phyloP scores from a whole-genome alignment of 2,113 vertebrate genomes.

The Mungos mungo region DNA sequence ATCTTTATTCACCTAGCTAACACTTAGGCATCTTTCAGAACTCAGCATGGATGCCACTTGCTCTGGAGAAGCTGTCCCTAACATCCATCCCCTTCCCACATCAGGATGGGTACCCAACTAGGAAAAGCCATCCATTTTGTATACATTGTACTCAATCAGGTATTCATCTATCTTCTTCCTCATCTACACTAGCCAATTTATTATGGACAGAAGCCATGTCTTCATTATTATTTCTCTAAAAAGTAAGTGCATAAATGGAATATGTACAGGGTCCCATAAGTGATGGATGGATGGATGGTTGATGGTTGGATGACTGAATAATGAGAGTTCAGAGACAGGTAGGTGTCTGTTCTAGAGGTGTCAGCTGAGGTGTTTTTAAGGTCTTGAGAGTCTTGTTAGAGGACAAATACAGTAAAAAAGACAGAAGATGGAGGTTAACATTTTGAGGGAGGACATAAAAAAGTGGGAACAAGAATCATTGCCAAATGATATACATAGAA shows the following conservation, averaged over 20 bases:
- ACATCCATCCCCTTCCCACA: neutral
- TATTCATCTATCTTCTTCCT: neutral
- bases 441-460: neutral
- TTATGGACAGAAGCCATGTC: neutral
- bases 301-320: neutral
- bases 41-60: neutral
- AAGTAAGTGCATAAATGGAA: neutral
- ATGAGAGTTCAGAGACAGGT: neutral
- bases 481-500: neutral
- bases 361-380: neutral
- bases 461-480: neutral
- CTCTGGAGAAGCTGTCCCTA: neutral
- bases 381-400: neutral
- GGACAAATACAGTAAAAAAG: neutral
- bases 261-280: rapidly evolving
- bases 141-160: neutral
- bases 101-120: neutral
- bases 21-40: neutral
- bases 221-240: neutral
- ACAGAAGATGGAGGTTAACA: neutral
- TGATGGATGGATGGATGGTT: neutral
- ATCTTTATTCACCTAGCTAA: neutral
- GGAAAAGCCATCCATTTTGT: neutral
- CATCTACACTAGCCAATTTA: neutral
- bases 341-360: neutral